Base-by-base conservation (phyloP, 2,113 vertebrate species). In the Jaculus jaculus region DNA sequence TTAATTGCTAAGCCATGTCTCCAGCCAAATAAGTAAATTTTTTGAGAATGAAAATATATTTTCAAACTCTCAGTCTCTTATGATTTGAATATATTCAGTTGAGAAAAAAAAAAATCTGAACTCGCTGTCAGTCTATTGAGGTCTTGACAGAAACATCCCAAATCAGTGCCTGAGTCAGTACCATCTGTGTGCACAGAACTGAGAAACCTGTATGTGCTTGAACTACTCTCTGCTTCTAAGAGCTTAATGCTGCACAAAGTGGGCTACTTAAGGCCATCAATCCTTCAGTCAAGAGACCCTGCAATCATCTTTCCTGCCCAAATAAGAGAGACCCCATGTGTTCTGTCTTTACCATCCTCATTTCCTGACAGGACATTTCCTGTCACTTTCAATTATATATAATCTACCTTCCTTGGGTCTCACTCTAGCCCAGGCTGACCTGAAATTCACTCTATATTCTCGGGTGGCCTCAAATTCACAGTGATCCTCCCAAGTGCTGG, bases 1-100 rank as follows among this genome's bases (percentile, higher is more conserved):
- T n/a, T n/a, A n/a, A n/a, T n/a, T n/a, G n/a, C n/a, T n/a, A n/a
- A n/a, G n/a, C n/a, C n/a, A n/a, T n/a, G n/a, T n/a, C n/a, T n/a
- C n/a, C n/a, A n/a, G n/a, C n/a, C n/a, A n/a, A n/a, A n/a, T 47
- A 47, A 47, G 8, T 47, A 47, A 47, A 61, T 61, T 18, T 61
- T 61, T 61, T 61, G 15, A 61, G 20, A 61, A 61, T 9, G 39
- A 84, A 84, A 58, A 58, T 24, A 58, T 24, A 71, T 37, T 60
- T 60, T 30, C 71, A 71, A 92, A 89, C 51, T 47, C 24, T 75
- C 89, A 79, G 17, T 82, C 21, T 94, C 63, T 89, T 63, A 63
- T 58, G 79, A 90, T 17, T 30, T 65, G 9, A 84, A 65, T 77
- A 11, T 75, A 78, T 82, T 87, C 37, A 87, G 75, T 89, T 82